These are phyloP conservation scores for Calcarius lapponicus DNA, from an alignment of 2,797 vertebrate species.

Conservation along the genomic window DNA sequence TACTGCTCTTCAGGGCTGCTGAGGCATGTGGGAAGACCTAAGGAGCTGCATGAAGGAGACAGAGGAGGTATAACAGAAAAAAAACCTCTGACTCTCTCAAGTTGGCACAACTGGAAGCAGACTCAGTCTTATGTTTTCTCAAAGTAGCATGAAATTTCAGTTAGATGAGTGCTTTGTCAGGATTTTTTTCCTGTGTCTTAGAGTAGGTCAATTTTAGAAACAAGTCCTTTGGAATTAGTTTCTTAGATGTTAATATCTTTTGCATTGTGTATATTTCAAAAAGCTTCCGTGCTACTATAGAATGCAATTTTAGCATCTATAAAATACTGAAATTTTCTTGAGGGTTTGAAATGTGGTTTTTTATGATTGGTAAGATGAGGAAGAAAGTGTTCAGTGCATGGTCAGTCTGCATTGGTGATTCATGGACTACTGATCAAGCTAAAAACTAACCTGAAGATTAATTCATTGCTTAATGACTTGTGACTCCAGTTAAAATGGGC, in stretches of 20 bases:
- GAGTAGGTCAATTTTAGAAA: not conserved
- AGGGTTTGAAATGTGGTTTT: not conserved
- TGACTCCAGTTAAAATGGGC: not conserved
- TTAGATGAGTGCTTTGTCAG: not conserved
- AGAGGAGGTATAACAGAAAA: not conserved
- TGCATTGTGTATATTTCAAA: not conserved
- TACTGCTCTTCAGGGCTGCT: not conserved
- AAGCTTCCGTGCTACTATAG: not conserved
- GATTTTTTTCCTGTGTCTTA: not conserved
- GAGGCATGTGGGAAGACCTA: not conserved
- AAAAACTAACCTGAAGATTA: not conserved
- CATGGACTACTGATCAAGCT: not conserved
- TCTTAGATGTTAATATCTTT: not conserved
- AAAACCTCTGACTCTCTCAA: not conserved
- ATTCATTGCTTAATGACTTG: not conserved
- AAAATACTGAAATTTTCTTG: not conserved
- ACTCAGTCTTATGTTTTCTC: not conserved
- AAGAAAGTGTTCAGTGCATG: not conserved
- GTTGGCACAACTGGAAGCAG: not conserved
- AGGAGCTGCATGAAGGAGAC: not conserved
- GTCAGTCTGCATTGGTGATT: not conserved
- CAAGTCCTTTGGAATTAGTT: not conserved
- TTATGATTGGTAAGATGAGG: not conserved
- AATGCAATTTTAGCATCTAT: not conserved
- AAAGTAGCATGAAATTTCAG: not conserved